Conservation (phyloP, 1,140 invertebrate species). For the Penaeus indicus region DNA sequence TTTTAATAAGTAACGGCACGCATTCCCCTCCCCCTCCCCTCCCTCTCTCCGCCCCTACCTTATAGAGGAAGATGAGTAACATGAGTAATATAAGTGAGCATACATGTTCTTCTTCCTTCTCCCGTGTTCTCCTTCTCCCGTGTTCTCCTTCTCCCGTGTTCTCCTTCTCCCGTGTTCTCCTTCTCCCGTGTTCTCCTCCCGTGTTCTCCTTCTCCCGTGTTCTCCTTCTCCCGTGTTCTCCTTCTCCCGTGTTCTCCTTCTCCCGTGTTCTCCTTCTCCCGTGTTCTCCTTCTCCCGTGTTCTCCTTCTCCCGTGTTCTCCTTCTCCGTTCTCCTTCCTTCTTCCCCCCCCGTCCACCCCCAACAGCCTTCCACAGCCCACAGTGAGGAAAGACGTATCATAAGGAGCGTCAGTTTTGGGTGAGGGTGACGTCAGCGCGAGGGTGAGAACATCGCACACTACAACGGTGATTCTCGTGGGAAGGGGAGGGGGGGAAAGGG, state of each 20-base stretch:
- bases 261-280: not conserved
- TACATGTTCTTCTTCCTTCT: not conserved
- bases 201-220: not conserved
- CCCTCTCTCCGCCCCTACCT: not conserved
- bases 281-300: not conserved
- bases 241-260: not conserved
- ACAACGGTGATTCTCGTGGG: no score
- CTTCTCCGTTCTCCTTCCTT: not conserved
- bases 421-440: no score
- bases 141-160: not conserved
- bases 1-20: no score
- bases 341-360: not conserved
- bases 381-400: no score
- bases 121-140: not conserved
- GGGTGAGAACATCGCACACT: no score
- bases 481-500: no score
- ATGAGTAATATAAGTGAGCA: no score
- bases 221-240: no score
- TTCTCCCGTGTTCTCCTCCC: not conserved
- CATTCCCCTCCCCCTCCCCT: not conserved
- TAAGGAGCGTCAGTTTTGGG: no score
- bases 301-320: not conserved
- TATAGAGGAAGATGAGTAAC: no score
- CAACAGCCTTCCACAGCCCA: not conserved
- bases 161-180: not conserved